Percentiles rank a stretch among this genome's conserved stretches.
Evolutionary conservation across 2,797 vertebrate genomes (phyloP).

Genomic region (Tympanoctomys barrerae): DNA sequence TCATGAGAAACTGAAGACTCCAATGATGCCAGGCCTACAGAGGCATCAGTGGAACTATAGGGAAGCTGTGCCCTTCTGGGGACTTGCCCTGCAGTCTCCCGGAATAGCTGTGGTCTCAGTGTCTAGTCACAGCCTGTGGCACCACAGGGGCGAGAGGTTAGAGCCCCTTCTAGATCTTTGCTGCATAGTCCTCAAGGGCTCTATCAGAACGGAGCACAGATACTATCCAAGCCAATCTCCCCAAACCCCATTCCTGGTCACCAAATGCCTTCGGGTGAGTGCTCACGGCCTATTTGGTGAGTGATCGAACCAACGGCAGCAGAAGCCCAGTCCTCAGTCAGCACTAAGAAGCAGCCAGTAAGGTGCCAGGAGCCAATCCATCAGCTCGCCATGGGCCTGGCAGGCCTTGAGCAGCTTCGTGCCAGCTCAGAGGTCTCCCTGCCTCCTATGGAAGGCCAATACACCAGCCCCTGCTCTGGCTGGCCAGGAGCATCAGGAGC

Average conservation of each 20-base stretch:
- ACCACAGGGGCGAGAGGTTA: neutral
- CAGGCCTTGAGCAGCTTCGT: neutral
- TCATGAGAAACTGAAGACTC: neutral
- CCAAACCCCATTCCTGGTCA: neutral
- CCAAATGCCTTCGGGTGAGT: neutral
- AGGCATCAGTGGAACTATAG: neutral
- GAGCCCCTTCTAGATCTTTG: neutral
- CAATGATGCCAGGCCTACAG: neutral
- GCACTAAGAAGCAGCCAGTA: neutral
- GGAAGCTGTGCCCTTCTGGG: neutral
- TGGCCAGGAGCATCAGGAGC: fast-evolving
- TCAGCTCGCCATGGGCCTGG: neutral
- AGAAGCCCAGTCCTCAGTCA: neutral
- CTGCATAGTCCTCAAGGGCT: neutral
- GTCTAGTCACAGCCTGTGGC: neutral
- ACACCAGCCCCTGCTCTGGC: neutral
- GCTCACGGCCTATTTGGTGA: neutral
- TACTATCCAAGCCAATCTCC: neutral
- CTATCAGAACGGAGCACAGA: neutral
- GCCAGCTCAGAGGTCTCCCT: neutral
- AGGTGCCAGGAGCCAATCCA: fast-evolving
- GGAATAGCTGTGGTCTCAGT: neutral
- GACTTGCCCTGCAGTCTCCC: neutral
- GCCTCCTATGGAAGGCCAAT: neutral
- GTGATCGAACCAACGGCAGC: neutral